Conservation (phyloP, 2,888 invertebrate species). For the Aricia artaxerxes region DNA sequence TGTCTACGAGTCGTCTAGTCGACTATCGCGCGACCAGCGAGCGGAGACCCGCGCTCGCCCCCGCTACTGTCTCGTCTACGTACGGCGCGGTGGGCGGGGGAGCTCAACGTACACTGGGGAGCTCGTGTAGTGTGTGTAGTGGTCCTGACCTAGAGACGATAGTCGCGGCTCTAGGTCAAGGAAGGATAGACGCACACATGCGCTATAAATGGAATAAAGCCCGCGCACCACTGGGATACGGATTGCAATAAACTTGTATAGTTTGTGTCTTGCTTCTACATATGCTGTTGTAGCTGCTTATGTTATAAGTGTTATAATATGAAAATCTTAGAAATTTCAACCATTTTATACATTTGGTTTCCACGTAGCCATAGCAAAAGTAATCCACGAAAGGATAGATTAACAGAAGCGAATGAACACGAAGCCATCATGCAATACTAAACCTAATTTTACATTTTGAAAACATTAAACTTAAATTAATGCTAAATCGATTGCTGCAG, state of each 20-base stretch:
- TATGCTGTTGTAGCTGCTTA: too few relatives aligned
- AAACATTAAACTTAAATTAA: too few relatives aligned
- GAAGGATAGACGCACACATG: slow-evolving; percentile 76
- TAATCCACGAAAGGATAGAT: too few relatives aligned
- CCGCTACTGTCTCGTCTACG: slow-evolving; percentile 35
- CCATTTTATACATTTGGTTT: too few relatives aligned
- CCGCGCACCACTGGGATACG: slow-evolving; percentile 34
- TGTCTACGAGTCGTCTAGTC: slow-evolving; percentile 75
- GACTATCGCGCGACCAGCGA: slow-evolving; percentile 54
- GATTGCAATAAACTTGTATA: not conserved
- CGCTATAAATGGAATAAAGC: slow-evolving; percentile 41
- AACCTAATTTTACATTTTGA: too few relatives aligned
- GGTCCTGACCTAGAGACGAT: slow-evolving; percentile 76
- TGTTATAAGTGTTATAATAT: too few relatives aligned
- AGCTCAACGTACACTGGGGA: slow-evolving; percentile 53
- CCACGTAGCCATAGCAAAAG: too few relatives aligned
- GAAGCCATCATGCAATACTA: too few relatives aligned
- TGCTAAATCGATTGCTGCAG: too few relatives aligned
- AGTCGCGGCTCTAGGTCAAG: slow-evolving; percentile 77
- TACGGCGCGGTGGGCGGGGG: slow-evolving; percentile 41
- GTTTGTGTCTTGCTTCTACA: too few relatives aligned
- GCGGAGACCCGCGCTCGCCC: slow-evolving; percentile 50
- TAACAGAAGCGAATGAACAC: too few relatives aligned
- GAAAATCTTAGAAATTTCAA: too few relatives aligned
- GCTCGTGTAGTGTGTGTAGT: slow-evolving; percentile 66